Evolutionary conservation across 2,113 vertebrate genomes (phyloP).

Genomic region (Bettongia penicillata): DNA sequence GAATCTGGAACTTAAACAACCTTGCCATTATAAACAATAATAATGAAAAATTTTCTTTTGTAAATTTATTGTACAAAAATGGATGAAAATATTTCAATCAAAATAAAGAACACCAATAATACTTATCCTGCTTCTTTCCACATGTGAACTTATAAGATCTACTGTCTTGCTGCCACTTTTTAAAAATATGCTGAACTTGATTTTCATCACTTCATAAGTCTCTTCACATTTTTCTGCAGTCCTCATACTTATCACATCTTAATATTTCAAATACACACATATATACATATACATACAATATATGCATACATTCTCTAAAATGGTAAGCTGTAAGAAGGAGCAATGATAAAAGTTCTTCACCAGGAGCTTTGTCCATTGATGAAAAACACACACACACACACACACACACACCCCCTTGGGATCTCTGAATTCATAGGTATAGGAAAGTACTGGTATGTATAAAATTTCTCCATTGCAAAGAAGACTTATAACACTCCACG

Average conservation of each 20-base stretch:
- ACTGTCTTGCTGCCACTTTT: not conserved
- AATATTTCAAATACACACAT: not conserved
- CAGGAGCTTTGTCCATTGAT: no score
- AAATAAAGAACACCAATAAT: not conserved
- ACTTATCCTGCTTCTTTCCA: not conserved
- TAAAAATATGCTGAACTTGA: not conserved
- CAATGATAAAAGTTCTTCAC: no score
- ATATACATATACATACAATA: no score
- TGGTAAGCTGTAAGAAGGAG: no score
- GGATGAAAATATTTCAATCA: not conserved
- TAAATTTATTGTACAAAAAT: not conserved
- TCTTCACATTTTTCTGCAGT: not conserved
- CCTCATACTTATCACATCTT: not conserved
- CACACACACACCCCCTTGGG: no score
- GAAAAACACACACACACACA: no score
- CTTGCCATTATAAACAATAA: not conserved
- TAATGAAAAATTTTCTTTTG: not conserved
- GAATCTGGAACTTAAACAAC: not conserved
- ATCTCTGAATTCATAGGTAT: no score
- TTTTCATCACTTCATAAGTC: not conserved
- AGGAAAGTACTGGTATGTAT: not conserved
- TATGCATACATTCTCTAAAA: no score
- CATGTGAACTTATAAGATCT: not conserved
- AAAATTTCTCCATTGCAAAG: not conserved
- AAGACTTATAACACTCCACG: not conserved